Conservation (phyloP, 1,140 invertebrate species). For the Dreissena polymorpha region DNA sequence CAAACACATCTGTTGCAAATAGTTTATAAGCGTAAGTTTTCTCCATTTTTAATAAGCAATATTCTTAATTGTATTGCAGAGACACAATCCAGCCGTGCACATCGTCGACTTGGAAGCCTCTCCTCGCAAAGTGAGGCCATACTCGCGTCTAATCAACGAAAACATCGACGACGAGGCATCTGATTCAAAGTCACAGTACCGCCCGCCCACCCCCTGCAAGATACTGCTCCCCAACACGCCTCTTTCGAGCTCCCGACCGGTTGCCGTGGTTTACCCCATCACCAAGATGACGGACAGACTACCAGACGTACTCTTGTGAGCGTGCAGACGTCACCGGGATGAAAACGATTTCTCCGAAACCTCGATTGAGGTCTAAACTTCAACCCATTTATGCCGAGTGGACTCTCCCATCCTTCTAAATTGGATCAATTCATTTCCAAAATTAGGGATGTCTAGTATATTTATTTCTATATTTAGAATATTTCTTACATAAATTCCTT, state of each 20-base stretch:
- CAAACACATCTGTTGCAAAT: too few species aligned
- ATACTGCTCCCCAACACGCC: slow-evolving; percentile 26
- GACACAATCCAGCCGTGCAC: slow-evolving; percentile 62
- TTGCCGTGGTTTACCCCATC: slow-evolving; percentile 64
- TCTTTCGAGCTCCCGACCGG: slow-evolving; percentile 50
- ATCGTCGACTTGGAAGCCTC: slow-evolving; percentile 27
- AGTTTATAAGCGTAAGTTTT: too few species aligned
- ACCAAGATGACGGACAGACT: slow-evolving; percentile 54
- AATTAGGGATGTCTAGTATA: too few species aligned
- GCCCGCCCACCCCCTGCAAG: slow-evolving; percentile 23
- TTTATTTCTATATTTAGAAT: too few species aligned
- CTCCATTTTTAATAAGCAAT: slow-evolving; percentile 3
- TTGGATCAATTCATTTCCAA: too few species aligned
- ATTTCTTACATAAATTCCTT: too few species aligned
- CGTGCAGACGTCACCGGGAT: slow-evolving; percentile 54
- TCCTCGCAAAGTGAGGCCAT: slow-evolving; percentile 18
- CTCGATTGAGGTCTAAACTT: too few species aligned
- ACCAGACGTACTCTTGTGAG: slow-evolving; percentile 49
- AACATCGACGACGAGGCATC: slow-evolving; percentile 54
- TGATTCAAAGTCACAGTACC: slow-evolving; percentile 47
- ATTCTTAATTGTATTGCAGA: slow-evolving; percentile 47
- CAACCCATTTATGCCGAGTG: too few species aligned
- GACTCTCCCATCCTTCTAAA: too few species aligned
- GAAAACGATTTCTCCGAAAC: slow-evolving; percentile 49
- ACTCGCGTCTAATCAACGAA: slow-evolving; percentile 58